Conservation (phyloP, 2,113 vertebrate genomes). For the Tachysurus vachellii region DNA sequence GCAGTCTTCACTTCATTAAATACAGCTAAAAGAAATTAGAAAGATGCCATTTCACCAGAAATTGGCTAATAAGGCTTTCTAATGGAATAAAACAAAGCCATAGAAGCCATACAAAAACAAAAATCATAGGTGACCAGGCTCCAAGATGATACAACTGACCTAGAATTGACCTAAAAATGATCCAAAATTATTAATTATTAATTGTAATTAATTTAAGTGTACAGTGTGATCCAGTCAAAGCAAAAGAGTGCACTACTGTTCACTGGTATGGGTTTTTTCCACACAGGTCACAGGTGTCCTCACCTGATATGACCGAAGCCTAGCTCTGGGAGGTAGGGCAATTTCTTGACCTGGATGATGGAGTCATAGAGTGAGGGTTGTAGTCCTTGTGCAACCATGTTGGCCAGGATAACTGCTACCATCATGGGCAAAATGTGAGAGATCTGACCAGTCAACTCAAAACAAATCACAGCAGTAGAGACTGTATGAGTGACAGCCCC, state of each 20-base stretch:
- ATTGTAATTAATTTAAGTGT: neutral
- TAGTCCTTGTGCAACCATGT: constrained; percentile 95
- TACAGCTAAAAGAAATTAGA: neutral
- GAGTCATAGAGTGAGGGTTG: constrained; percentile 95
- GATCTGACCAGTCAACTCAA: constrained; percentile 93
- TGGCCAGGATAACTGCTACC: constrained; percentile 95
- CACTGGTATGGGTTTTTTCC: neutral
- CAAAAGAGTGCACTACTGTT: neutral
- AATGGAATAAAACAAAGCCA: neutral
- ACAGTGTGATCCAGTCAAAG: neutral
- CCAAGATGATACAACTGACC: neutral
- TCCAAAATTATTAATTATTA: no score
- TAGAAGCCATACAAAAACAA: neutral
- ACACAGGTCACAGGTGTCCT: neutral
- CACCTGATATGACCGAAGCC: constrained; percentile 86
- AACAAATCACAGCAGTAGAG: constrained; percentile 95
- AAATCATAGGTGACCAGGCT: neutral
- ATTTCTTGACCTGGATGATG: constrained; percentile 96
- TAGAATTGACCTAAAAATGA: neutral
- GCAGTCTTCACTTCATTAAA: neutral
- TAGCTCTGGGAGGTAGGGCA: constrained; percentile 92
- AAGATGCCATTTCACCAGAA: neutral
- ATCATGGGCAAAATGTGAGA: constrained; percentile 97
- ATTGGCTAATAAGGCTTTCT: neutral
- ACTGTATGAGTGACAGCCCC: constrained; percentile 93